These are phyloP conservation scores for Drosophila recens DNA, from an alignment of 2,888 invertebrate genomes.

Conservation along the genomic window DNA sequence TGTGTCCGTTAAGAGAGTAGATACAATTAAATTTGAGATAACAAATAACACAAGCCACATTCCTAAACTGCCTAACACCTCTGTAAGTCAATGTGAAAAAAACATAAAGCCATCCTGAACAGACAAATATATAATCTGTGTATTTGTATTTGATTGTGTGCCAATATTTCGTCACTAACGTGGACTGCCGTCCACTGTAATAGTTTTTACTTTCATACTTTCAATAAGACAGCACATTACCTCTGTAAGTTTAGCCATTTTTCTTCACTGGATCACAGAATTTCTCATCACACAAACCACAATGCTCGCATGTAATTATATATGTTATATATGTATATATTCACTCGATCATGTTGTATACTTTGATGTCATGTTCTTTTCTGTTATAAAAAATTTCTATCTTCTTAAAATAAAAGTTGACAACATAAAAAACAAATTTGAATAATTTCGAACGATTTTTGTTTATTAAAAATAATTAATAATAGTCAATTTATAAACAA, in stretches of 20 bases:
- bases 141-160: slow-evolving; percentile 21
- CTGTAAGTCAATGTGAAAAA: slow-evolving; percentile 14
- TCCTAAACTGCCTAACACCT: slow-evolving; percentile 20
- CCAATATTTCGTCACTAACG: neutral
- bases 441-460: slow-evolving; percentile 44
- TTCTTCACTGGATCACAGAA: slow-evolving; percentile 85
- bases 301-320: slow-evolving; percentile 43
- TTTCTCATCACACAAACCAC: slow-evolving; percentile 85
- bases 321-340: slow-evolving; percentile 11
- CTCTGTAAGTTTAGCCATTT: slow-evolving; percentile 49
- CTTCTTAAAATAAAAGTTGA: neutral
- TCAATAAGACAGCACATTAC: slow-evolving; percentile 20
- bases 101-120: slow-evolving; percentile 12
- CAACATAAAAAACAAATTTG: slow-evolving; percentile 8
- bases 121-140: slow-evolving; percentile 3
- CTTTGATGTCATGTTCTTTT: slow-evolving; percentile 52
- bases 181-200: too few species aligned
- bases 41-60: slow-evolving; percentile 57
- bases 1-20: slow-evolving; percentile 16
- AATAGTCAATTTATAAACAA: slow-evolving; percentile 61
- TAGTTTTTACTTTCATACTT: neutral
- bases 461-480: slow-evolving; percentile 66
- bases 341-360: slow-evolving; percentile 56
- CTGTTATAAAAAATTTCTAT: slow-evolving; percentile 12
- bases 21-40: slow-evolving; percentile 44